Evolutionary conservation across 1,140 invertebrate species (phyloP), one percentile per base, ranked within the genome.

Genomic region (Psix sp.): DNA sequence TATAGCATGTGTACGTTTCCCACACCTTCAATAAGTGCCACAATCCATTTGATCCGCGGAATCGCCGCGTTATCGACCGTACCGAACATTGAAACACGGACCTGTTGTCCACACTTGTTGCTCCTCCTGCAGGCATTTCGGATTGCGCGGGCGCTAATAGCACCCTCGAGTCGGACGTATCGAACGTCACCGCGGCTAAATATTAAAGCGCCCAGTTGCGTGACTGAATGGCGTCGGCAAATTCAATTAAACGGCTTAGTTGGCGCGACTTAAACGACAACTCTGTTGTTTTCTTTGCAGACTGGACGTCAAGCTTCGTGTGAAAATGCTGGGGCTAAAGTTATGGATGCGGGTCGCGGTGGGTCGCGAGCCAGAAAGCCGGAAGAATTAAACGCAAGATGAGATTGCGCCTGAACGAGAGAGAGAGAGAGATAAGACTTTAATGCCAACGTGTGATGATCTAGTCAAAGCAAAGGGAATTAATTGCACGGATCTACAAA

Each of bases 71-170:
- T 82, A 82, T 82, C 80, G 80, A 82, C 79, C 79, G 79, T 72
- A 52, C 62, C 49, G 43, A 77, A 43, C 57, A 62, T 57, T 60
- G 72, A 75, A 66, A 81, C 77, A 77, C 81, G 82, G 84, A 85
- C 84, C 84, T 85, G 84, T 85, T 85, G 84, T 85, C 83, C 84
- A 85, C 74, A 78, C 76, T 78, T 78, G 76, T 78, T 78, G 76
- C 76, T 76, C 73, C 65, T 73, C 73, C 67, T 73, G 60, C 66
- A 59, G 56, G 62, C 65, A 48, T 71, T 63, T 74, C 49, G 38
- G 56, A 36, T 71, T 62, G 56, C 56, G 66, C 67, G 73, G 35
- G 67, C 62, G 40, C 46, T 67, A 63, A 65, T 73, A 60, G 26
- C 52, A 26, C 56, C 46, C 52, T 57, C 14, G 45, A 63, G 51